These are phyloP conservation scores for Vollenhovia emeryi DNA, from an alignment of 1,140 invertebrate genomes.

Conservation along the genomic window DNA sequence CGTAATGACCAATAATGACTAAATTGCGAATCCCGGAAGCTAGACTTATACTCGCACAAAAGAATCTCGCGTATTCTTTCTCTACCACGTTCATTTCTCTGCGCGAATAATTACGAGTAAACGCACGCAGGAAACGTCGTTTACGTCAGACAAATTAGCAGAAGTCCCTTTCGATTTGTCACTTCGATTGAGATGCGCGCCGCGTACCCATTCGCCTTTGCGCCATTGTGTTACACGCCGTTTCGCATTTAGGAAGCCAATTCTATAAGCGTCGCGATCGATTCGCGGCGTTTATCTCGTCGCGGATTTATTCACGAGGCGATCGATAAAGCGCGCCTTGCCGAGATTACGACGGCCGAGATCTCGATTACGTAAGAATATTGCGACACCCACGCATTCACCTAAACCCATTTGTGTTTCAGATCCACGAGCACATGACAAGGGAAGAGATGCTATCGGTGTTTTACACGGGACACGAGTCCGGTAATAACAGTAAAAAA, in stretches of 20 bases:
- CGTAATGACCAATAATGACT: slow-evolving; percentile 43
- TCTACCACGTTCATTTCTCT: slow-evolving; percentile 8
- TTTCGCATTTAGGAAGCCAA: slow-evolving; percentile 2
- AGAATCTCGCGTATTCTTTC: not conserved
- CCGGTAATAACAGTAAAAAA: slow-evolving; percentile 85
- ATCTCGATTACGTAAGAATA: slow-evolving; percentile 36
- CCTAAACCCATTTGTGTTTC: slow-evolving; percentile 82
- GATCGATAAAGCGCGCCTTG: not conserved
- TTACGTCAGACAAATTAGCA: not conserved
- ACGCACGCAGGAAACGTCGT: not conserved
- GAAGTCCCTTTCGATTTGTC: slow-evolving; percentile 2
- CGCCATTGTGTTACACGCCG: not conserved
- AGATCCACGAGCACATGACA: slow-evolving; percentile 95
- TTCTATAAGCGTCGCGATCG: not conserved
- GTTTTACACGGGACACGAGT: slow-evolving; percentile 92
- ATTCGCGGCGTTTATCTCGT: not conserved
- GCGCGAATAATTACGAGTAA: not conserved
- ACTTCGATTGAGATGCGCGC: not conserved
- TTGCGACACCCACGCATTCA: slow-evolving; percentile 35
- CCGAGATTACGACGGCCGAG: slow-evolving; percentile 9
- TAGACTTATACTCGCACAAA: slow-evolving; percentile 18
- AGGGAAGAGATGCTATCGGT: slow-evolving; percentile 91
- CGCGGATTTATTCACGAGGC: slow-evolving; percentile 14
- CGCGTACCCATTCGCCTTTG: not conserved
- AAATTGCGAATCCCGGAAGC: slow-evolving; percentile 36